Evolutionary conservation across 2,888 invertebrate genomes (phyloP), one percentile per base, ranked within the genome.

Genomic region (Drosophila emarginata): DNA sequence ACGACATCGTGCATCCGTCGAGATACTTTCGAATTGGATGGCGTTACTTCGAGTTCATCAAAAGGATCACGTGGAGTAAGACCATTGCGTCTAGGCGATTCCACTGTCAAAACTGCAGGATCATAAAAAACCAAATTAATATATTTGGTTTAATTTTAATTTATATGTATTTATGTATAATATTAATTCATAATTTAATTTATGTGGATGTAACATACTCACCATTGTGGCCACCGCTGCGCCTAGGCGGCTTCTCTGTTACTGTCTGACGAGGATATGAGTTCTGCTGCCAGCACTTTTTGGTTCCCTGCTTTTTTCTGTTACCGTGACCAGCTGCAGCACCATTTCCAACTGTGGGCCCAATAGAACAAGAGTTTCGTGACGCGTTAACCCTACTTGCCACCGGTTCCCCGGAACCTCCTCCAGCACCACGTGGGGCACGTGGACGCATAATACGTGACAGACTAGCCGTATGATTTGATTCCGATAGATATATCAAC

Each of bases 1-100:
- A 64, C 26, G 14, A 39, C 12, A 5, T 45, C 56, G 5, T 5
- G 40, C n/a, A 28, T 1, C 0, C 50, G 54, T 11, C 36, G 50
- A 4, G 56, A 14, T 18, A 15, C 2, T 21, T 58, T 69, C 18
- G 23, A n/a, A 12, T 32, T 15, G 7, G 39, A 15, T 12, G 39
- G 12, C 9, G 12, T 26, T 18, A 39, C 3, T 14, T 28, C 61
- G 26, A 11, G 50, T 11, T 72, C 67, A 0, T 75, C 81, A 3
- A 36, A 4, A 2, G 32, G 28, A 4, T 73, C 32, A 4, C 83
- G 73, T 5, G 87, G 76, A 9, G 83, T 70, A 0, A 83, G 67
- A 0, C 83, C 83, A n/a, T 83, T 83, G 14, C 82, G 82, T 5
- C 74, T 78, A 0, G 86, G 80, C 3, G 87, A 78, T 12, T 79